Conservation (phyloP, 2,113 vertebrate species). For the Orthonyx spaldingii region DNA sequence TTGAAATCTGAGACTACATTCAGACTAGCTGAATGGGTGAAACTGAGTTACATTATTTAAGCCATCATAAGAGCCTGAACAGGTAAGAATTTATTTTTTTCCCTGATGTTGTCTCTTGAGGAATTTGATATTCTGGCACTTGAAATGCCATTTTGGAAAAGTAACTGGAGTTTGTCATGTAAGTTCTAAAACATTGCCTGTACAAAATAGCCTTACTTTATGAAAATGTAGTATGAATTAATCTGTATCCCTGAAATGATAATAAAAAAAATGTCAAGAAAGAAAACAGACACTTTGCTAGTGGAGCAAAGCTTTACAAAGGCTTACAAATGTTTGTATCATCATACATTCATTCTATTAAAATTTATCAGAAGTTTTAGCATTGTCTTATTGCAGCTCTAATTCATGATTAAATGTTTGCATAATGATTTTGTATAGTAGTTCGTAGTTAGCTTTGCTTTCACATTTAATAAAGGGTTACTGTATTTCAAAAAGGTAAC, state of each 20-base stretch:
- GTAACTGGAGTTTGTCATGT: neutral
- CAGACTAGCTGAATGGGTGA: neutral
- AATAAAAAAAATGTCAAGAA: neutral
- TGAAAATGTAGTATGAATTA: neutral
- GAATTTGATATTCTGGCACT: neutral
- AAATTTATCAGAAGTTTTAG: neutral
- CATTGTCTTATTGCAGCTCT: neutral
- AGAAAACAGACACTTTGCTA: neutral
- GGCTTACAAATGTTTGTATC: neutral
- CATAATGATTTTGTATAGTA: neutral
- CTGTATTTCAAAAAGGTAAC: neutral
- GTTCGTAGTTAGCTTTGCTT: neutral
- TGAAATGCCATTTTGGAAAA: neutral
- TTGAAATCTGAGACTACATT: neutral
- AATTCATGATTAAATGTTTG: neutral
- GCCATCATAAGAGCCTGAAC: neutral
- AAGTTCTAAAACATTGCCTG: neutral
- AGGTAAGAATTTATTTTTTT: neutral
- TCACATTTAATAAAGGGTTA: neutral
- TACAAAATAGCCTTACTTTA: neutral
- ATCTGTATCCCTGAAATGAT: neutral
- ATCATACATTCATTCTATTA: neutral
- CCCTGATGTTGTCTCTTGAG: accelerated
- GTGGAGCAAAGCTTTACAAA: neutral
- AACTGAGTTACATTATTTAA: neutral